A percentile compares a stretch with the other conserved stretches of the same genome.
Conservation (phyloP, 2,888 invertebrate genomes). For the Polydrusus cervinus region DNA sequence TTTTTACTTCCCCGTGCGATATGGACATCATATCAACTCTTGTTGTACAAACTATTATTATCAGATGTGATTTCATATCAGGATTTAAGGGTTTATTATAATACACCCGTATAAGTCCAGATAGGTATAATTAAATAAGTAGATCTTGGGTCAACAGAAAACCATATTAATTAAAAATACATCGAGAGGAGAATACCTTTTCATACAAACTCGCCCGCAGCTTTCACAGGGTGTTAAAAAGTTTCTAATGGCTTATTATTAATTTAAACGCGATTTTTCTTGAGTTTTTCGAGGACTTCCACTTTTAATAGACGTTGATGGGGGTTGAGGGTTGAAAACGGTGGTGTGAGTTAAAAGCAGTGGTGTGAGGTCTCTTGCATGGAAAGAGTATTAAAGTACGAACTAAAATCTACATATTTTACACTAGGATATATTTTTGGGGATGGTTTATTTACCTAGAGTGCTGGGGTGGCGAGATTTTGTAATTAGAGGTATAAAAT, state of each 20-base stretch:
- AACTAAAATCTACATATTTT: conserved; percentile 28
- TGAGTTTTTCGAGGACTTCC: conserved; percentile 57
- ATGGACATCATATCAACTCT: too few species aligned
- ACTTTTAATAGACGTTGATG: conserved; percentile 61
- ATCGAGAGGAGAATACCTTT: conserved; percentile 10
- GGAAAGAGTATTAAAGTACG: conserved; percentile 38
- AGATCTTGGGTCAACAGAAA: not conserved
- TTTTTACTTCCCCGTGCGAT: too few species aligned
- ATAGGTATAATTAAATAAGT: not conserved
- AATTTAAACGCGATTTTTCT: conserved; percentile 60
- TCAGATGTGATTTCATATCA: too few species aligned
- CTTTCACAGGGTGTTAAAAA: conserved; percentile 34
- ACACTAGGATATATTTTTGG: conserved; percentile 23
- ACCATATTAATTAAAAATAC: conserved; percentile 10
- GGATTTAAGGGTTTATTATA: too few species aligned
- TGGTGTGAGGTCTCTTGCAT: conserved; percentile 40
- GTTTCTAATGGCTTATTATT: conserved; percentile 50
- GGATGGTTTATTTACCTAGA: conserved; percentile 15
- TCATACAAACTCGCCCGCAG: conserved; percentile 30
- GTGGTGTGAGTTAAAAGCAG: conserved; percentile 47
- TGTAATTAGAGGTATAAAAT: not conserved
- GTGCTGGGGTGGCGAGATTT: conserved; percentile 2
- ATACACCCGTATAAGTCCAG: not conserved
- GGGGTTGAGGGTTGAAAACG: conserved; percentile 56
- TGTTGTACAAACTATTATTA: too few species aligned